Evolutionary conservation across 2,797 vertebrate genomes (phyloP).

Genomic region (Oryzias sinensis): DNA sequence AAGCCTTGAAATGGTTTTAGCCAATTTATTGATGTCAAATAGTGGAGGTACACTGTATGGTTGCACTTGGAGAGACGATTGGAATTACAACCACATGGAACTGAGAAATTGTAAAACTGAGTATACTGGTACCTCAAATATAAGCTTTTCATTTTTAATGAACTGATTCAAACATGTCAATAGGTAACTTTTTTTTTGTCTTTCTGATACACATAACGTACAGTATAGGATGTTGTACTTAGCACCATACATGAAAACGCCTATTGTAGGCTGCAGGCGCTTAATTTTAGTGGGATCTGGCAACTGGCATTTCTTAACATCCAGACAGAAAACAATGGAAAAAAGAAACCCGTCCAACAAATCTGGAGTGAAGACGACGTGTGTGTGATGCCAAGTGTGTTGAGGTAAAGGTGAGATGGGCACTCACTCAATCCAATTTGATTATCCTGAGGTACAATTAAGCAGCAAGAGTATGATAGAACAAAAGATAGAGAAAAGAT

Average conservation of each 20-base stretch:
- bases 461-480: conserved; percentile 78
- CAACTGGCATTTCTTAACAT: conserved; percentile 20
- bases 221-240: conserved; percentile 37
- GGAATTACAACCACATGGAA: conserved; percentile 61
- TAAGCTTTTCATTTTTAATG: conserved; percentile 44
- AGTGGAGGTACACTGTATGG: conserved; percentile 87
- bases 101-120: conserved; percentile 38
- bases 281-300: conserved; percentile 43
- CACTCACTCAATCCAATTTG: conserved; percentile 77
- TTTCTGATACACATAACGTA: conserved; percentile 46
- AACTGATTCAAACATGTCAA: conserved; percentile 46
- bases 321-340: conserved; percentile 14
- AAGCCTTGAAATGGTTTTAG: conserved; percentile 67
- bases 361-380: conserved; percentile 48
- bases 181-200: conserved; percentile 29
- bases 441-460: conserved; percentile 93
- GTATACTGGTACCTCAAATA: conserved; percentile 60
- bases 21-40: conserved; percentile 84
- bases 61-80: conserved; percentile 45
- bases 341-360: conserved; percentile 67
- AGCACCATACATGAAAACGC: conserved; percentile 55
- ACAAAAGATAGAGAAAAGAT: conserved; percentile 53
- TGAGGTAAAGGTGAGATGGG: conserved; percentile 88
- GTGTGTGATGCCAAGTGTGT: conserved; percentile 75
- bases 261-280: conserved; percentile 42